Conservation (phyloP, 1,140 invertebrate species). For the Spodoptera frugiperda region DNA sequence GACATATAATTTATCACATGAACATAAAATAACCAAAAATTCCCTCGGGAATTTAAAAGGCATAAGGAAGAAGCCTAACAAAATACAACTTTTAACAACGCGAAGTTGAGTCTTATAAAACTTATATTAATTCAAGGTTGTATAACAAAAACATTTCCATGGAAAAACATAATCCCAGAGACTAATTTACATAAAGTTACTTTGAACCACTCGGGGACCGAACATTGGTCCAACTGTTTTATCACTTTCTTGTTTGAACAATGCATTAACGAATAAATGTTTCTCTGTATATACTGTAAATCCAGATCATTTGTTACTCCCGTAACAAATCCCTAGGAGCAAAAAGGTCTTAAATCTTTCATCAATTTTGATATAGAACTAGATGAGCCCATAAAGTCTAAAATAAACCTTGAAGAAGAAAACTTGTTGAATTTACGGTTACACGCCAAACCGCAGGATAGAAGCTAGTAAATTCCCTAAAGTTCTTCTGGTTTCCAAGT, state of each 20-base stretch:
- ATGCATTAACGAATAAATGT: neutral
- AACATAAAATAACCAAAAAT: too few species aligned
- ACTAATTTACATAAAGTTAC: slow-evolving; percentile 49
- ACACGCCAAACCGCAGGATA: too few species aligned
- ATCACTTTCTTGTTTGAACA: slow-evolving; percentile 40
- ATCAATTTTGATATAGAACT: neutral
- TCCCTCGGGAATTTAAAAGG: too few species aligned
- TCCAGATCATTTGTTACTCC: neutral
- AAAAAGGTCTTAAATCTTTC: neutral
- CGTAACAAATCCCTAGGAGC: too few species aligned
- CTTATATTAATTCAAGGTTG: slow-evolving; percentile 32
- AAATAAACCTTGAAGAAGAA: neutral
- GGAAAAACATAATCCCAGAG: slow-evolving; percentile 25
- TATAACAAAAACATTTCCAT: slow-evolving; percentile 38
- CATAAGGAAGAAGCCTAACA: neutral
- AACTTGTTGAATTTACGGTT: too few species aligned
- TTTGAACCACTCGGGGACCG: slow-evolving; percentile 35
- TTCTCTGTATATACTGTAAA: neutral
- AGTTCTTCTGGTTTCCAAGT: too few species aligned
- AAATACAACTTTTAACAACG: slow-evolving; percentile 1
- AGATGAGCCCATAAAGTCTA: neutral
- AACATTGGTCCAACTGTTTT: slow-evolving; percentile 37
- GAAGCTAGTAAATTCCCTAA: too few species aligned
- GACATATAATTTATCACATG: too few species aligned
- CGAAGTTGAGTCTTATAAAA: slow-evolving; percentile 25